Base-by-base conservation (phyloP, 1,140 invertebrate species). In the Trissolcus basalis region DNA sequence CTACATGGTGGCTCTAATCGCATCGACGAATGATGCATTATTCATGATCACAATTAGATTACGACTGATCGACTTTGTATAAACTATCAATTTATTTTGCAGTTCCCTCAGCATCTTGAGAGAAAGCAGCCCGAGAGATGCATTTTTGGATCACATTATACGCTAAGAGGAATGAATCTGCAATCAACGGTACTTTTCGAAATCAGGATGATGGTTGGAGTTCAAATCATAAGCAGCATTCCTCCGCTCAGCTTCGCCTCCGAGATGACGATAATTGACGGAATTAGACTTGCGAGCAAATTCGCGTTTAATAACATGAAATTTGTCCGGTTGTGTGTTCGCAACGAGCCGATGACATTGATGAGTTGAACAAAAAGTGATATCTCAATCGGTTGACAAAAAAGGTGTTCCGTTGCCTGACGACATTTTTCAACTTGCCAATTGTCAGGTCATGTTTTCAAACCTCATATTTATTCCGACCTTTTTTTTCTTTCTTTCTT, bases 21-120 rank as follows among this genome's bases (percentile, higher is more conserved):
- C 71, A 75, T 64, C 77, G 77, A 81, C 81, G 73, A 68, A 77
- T 80, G 77, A 78, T 84, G 76, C 80, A 83, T 86, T 84, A 84
- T 85, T 86, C 82, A 85, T 82, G 13, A 64, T 59, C 79, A 82
- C 75, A 83, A 86, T 86, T 83, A 81, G 80, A 80, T 78, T 78
- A 47, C 60, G 56, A 41, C 54, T 44, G 64, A 75, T 76, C 56
- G 63, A 78, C 71, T 81, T 78, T 58, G 58, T 53, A 36, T 39
- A 14, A 63, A 55, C 65, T 75, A 50, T 59, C 71, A 81, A 81
- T 73, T 55, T 41, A 49, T n/a, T 56, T 45, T 15, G 19, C 47
- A 41, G 14, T n/a, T 33, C 1, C 27, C 10, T 4, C 33, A 55
- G 43, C 4, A 14, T 27, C 12, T n/a, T 27, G 11, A 13, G 12